Conservation (phyloP, 2,113 vertebrate species). For the Anhinga rufa region DNA sequence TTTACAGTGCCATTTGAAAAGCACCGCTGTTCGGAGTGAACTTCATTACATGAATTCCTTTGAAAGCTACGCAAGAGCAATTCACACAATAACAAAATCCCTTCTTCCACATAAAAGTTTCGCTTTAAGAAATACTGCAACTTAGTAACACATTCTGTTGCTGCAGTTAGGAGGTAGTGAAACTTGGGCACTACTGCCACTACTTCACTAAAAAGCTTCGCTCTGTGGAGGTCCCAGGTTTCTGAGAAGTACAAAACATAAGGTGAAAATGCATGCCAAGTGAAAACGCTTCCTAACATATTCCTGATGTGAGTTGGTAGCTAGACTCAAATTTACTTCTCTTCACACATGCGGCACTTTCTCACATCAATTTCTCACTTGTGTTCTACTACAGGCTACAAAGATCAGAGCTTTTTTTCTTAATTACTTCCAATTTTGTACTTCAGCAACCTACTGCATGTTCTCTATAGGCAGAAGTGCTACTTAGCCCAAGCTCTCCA, state of each 20-base stretch:
- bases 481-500: background rate
- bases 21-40: background rate
- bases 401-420: conserved; percentile 20
- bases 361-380: conserved; percentile 46
- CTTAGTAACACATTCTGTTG: background rate
- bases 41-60: background rate
- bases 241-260: conserved; percentile 29
- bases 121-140: background rate
- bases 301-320: conserved; percentile 44
- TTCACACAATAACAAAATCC: background rate
- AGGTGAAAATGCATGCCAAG: conserved; percentile 37
- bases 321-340: conserved; percentile 43
- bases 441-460: background rate
- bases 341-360: conserved; percentile 44
- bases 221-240: background rate
- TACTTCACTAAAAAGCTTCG: conserved; percentile 5
- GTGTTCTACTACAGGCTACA: conserved; percentile 27
- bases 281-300: conserved; percentile 21
- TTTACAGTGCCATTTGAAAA: background rate
- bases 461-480: background rate
- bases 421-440: background rate
- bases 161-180: conserved; percentile 29
- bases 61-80: background rate
- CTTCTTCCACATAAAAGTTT: conserved; percentile 41
- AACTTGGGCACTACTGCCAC: conserved; percentile 7